Conservation (phyloP, 2,888 invertebrate genomes). For the Eupithecia centaureata region DNA sequence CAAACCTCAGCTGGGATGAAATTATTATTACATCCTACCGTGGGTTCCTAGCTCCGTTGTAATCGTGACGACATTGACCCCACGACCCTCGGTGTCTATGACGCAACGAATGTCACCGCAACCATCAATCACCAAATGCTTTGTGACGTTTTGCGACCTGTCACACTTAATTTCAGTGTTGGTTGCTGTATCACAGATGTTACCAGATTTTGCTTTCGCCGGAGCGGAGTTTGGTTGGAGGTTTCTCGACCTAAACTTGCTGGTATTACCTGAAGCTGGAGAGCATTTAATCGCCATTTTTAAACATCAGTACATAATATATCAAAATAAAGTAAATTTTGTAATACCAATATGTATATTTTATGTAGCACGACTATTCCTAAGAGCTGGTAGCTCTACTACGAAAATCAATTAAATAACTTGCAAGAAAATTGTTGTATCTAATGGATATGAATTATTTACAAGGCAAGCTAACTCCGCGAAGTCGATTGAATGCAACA, state of each 20-base stretch:
- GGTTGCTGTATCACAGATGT: not conserved
- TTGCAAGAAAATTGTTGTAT: not conserved
- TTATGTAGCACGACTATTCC: not conserved
- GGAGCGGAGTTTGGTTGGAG: not conserved
- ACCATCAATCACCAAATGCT: constrained; percentile 75
- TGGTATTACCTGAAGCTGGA: not conserved
- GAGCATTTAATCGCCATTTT: not conserved
- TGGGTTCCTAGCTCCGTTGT: constrained; percentile 53
- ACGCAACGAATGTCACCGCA: constrained; percentile 75
- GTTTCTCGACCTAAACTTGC: not conserved
- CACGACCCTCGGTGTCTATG: constrained; percentile 67
- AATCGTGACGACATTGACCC: constrained; percentile 77
- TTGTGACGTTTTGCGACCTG: constrained; percentile 74
- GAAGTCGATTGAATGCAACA: constrained; percentile 40
- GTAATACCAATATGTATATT: too few species aligned
- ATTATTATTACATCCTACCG: constrained; percentile 50
- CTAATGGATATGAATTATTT: not conserved
- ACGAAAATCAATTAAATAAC: not conserved
- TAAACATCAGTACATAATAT: not conserved
- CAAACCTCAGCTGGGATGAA: constrained; percentile 52
- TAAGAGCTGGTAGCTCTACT: not conserved
- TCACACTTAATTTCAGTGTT: constrained; percentile 42
- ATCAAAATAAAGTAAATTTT: not conserved
- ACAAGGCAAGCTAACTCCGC: not conserved
- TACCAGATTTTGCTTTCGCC: not conserved